Base-by-base conservation (phyloP, 2,888 invertebrate species). In the Tetropium fuscum region DNA sequence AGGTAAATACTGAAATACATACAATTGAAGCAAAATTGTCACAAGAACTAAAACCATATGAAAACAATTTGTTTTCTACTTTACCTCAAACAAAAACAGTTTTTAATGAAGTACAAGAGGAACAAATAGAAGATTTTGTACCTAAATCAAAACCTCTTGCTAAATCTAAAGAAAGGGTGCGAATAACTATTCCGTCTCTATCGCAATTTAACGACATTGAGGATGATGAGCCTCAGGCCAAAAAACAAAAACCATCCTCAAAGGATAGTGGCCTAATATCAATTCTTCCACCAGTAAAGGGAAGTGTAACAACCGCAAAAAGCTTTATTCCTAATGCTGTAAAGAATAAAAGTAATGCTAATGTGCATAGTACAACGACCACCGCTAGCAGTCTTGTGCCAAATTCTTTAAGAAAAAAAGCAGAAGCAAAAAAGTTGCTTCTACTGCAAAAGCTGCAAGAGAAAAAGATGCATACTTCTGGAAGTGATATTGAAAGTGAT, bases 61-160 rank as follows among this genome's bases (percentile, higher is more conserved):
- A 11, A 45, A 64, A 36, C 20, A 57, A 40, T 38, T 43, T 75
- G 30, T 71, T 78, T 48, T 67, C 71, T 30, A 62, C 55, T 25
- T 60, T 77, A 18, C 77, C 76, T 5, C 63, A 72, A 58, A 69
- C 58, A n/a, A 70, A 72, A 61, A 22, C 53, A 13, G n/a, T 13
- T 34, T 10, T 27, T 36, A 58, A 62, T 40, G 59, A 67, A 34
- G 58, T 66, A 13, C 54, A 60, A 40, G 74, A 74, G 34, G 76
- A 74, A 47, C 59, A 72, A 60, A 63, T 77, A 16, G 78, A 78
- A 67, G 76, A 78, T 58, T 77, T 77, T 45, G 72, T 77, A 38
- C 77, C 77, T 3, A 78, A 75, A 66, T 68, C 71, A 13, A 60
- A 68, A 54, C 60, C 62, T 25, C 6, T 43, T 10, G 22, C 53